Conservation (phyloP, 1,140 invertebrate species). For the Acarapis woodi region DNA sequence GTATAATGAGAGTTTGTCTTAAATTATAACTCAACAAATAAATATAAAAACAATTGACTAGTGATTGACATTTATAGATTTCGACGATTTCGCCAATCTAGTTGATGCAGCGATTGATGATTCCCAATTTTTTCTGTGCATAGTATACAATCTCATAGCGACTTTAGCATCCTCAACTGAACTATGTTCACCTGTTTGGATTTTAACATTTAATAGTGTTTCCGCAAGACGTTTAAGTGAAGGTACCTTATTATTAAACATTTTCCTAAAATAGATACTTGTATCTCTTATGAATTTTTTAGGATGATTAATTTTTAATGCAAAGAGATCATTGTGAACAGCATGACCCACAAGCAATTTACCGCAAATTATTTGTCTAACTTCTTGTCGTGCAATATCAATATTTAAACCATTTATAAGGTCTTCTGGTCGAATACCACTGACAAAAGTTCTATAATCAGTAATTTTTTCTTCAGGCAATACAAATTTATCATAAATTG, state of each 20-base stretch:
- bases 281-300: constrained; percentile 46
- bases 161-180: constrained; percentile 57
- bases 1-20: too few relatives aligned
- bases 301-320: constrained; percentile 53
- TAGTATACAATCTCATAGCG: constrained; percentile 51
- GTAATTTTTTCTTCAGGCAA: constrained; percentile 41
- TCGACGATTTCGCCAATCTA: too few relatives aligned
- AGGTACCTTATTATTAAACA: constrained; percentile 31
- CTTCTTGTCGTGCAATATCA: constrained; percentile 43
- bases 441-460: constrained; percentile 63
- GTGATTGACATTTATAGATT: too few relatives aligned
- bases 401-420: constrained; percentile 34
- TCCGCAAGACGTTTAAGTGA: constrained; percentile 46
- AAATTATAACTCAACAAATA: too few relatives aligned
- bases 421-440: constrained; percentile 48
- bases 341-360: constrained; percentile 60
- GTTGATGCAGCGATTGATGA: too few relatives aligned
- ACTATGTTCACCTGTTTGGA: constrained; percentile 69
- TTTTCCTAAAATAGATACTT: constrained; percentile 31
- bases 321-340: constrained; percentile 51
- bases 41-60: too few relatives aligned
- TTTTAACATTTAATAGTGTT: constrained; percentile 39
- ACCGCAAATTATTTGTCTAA: constrained; percentile 38
- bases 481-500: constrained; percentile 69
- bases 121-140: constrained; percentile 45